phyloP scores from a whole-genome alignment of 2,888 invertebrate species.

The Rhagophthalmus giganteus region DNA sequence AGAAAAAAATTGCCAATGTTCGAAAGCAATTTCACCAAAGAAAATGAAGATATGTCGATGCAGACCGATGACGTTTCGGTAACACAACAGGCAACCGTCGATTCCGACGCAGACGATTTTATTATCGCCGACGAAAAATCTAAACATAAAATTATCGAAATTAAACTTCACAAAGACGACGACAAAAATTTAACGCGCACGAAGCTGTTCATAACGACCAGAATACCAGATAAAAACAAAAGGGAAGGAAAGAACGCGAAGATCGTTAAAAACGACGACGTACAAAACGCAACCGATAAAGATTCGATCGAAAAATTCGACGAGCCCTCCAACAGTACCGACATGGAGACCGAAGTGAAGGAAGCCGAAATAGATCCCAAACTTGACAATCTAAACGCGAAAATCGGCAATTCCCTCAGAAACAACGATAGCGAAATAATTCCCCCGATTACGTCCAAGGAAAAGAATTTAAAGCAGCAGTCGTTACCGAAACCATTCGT shows the following conservation, averaged over 20 bases:
- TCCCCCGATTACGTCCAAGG: slow-evolving; percentile 8
- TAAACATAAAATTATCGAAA: slow-evolving; percentile 40
- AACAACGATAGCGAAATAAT: slow-evolving; percentile 24
- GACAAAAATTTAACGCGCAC: slow-evolving; percentile 32
- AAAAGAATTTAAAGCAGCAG: slow-evolving; percentile 34
- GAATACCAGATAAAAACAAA: slow-evolving; percentile 24
- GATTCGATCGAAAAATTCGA: slow-evolving; percentile 11
- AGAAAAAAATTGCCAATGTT: slow-evolving; percentile 50
- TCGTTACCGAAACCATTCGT: slow-evolving; percentile 39
- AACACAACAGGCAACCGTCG: slow-evolving; percentile 3
- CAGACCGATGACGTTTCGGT: slow-evolving; percentile 13
- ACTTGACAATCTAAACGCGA: slow-evolving; percentile 15
- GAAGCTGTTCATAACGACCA: slow-evolving; percentile 39
- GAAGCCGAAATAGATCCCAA: slow-evolving; percentile 19
- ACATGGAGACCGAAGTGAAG: slow-evolving; percentile 12
- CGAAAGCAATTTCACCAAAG: slow-evolving; percentile 24
- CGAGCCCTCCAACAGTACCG: slow-evolving; percentile 3
- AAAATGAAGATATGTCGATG: slow-evolving; percentile 15
- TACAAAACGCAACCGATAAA: slow-evolving; percentile 3
- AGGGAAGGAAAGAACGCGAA: slow-evolving; percentile 15
- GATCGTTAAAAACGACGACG: slow-evolving; percentile 5
- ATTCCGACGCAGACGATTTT: slow-evolving; percentile 26
- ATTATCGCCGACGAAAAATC: slow-evolving; percentile 32
- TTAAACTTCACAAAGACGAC: slow-evolving; percentile 37
- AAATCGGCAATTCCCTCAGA: slow-evolving; percentile 6